Conservation (phyloP, 2,113 vertebrate genomes). For the Pseudorectes ferrugineus region DNA sequence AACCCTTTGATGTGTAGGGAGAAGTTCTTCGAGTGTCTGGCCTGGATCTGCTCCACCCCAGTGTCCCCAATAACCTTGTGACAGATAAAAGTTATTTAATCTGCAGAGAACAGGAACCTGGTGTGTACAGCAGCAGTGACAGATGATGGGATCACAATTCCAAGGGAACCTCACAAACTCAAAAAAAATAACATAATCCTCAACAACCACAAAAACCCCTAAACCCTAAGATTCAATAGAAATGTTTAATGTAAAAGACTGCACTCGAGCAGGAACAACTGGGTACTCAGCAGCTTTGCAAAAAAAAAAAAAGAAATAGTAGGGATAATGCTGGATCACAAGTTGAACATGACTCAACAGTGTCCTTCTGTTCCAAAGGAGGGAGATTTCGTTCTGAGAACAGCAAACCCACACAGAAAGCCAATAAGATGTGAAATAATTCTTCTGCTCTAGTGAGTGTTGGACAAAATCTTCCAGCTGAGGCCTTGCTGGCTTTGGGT, state of each 20-base stretch:
- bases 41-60: neutral
- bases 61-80: neutral
- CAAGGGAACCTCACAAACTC: neutral
- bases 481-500: neutral
- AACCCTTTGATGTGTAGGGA: neutral
- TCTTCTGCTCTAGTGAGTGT: conserved; percentile 3
- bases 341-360: neutral
- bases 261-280: neutral
- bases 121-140: neutral
- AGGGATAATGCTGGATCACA: neutral
- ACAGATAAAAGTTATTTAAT: neutral
- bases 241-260: neutral
- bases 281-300: neutral
- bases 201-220: neutral
- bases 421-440: conserved; percentile 8
- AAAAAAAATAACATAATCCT: neutral
- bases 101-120: neutral
- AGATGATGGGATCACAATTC: neutral
- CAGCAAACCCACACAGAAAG: neutral
- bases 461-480: conserved; percentile 2
- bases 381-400: neutral
- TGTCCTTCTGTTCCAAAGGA: neutral
- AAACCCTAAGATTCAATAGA: neutral
- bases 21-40: neutral
- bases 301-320: neutral